Conservation (phyloP, 1,140 invertebrate genomes). For the Drosophila aff. region DNA sequence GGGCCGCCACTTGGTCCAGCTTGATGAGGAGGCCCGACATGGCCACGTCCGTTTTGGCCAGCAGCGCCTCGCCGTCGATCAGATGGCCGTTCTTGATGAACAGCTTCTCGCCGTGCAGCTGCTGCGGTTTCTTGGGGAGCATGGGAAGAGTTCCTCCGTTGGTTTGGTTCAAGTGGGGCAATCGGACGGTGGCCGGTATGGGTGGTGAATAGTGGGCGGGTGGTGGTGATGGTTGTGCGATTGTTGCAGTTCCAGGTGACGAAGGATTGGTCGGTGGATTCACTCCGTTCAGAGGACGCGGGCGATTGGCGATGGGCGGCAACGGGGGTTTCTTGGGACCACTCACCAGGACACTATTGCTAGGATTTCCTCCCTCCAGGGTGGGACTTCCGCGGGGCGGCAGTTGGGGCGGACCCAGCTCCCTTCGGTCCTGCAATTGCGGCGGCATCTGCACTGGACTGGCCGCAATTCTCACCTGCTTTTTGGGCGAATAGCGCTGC, state of each 20-base stretch:
- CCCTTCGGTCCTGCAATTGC: constrained; percentile 25
- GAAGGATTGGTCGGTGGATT: constrained; percentile 39
- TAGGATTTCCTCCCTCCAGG: constrained; percentile 15
- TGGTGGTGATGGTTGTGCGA: constrained; percentile 32
- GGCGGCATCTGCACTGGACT: constrained; percentile 31
- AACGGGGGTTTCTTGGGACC: constrained; percentile 90
- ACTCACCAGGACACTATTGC: constrained; percentile 64
- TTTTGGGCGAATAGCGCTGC: constrained; percentile 85
- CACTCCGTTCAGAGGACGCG: constrained; percentile 76
- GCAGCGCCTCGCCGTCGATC: constrained; percentile 87
- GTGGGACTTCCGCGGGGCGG: constrained; percentile 86
- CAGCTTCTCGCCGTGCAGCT: constrained; percentile 77
- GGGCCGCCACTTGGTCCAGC: constrained; percentile 89
- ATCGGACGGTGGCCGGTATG: constrained; percentile 72
- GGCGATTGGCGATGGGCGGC: constrained; percentile 89
- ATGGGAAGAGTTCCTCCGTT: constrained; percentile 55
- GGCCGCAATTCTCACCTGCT: constrained; percentile 58
- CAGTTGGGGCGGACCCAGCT: constrained; percentile 85
- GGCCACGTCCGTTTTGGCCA: constrained; percentile 89
- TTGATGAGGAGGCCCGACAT: constrained; percentile 88
- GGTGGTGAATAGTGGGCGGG: constrained; percentile 74
- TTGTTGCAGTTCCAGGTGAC: constrained; percentile 27
- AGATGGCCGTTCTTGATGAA: constrained; percentile 86
- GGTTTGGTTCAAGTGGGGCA: constrained; percentile 67
- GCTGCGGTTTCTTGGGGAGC: constrained; percentile 79